These are phyloP conservation scores for Halisarca cf. caerulea DNA, from an alignment of 37 sponge, comb jelly and placozoan genomes.

Conservation along the genomic window DNA sequence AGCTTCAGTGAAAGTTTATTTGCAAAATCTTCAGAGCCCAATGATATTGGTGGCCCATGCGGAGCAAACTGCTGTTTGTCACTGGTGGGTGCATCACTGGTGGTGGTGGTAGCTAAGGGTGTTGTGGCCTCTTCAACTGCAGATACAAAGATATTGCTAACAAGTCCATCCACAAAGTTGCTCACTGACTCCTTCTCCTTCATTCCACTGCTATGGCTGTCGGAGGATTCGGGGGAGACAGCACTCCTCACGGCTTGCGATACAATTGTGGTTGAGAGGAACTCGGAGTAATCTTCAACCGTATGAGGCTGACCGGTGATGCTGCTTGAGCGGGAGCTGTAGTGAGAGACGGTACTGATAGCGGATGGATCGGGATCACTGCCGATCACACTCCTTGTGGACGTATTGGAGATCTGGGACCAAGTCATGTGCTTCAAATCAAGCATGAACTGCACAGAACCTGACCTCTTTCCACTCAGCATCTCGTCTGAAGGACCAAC, in stretches of 20 bases:
- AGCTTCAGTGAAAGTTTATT: not conserved
- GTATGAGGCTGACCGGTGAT: slow-evolving; percentile 43
- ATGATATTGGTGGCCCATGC: not conserved
- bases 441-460: slow-evolving; percentile 1
- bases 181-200: not conserved
- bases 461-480: not conserved
- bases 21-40: not conserved
- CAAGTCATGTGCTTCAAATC: not conserved
- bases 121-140: not conserved
- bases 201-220: no score
- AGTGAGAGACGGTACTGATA: not conserved
- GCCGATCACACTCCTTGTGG: not conserved
- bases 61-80: not conserved
- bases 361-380: slow-evolving; percentile 16
- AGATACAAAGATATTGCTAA: not conserved
- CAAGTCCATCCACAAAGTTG: not conserved
- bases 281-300: not conserved
- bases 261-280: not conserved
- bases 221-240: not conserved
- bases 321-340: slow-evolving; percentile 49
- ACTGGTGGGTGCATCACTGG: not conserved
- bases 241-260: not conserved
- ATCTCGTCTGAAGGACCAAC: not conserved
- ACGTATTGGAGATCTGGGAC: not conserved
- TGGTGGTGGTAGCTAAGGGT: not conserved